These are phyloP conservation scores for Ammospiza nelsoni DNA, from an alignment of 2,113 vertebrate genomes.

Conservation along the genomic window DNA sequence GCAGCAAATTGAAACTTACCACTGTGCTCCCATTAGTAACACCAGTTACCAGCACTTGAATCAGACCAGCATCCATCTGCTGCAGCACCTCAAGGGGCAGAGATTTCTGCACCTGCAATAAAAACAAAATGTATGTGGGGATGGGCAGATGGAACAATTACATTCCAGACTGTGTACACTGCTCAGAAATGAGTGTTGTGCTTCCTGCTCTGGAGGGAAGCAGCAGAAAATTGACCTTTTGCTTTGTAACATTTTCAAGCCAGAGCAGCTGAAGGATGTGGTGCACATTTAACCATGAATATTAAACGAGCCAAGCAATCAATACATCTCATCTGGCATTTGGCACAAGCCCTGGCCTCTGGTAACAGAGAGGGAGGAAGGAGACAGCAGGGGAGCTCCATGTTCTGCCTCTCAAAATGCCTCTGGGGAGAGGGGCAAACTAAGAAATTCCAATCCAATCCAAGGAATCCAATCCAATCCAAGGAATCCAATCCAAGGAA, in stretches of 20 bases:
- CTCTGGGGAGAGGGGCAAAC: neutral
- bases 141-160: neutral
- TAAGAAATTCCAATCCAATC: neutral
- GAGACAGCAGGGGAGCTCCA: neutral
- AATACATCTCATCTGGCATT: neutral
- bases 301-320: neutral
- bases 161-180: neutral
- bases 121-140: neutral
- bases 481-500: neutral
- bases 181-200: neutral
- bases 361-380: neutral
- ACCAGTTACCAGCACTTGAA: slow-evolving; percentile 73
- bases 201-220: neutral
- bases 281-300: neutral
- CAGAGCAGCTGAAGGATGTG: neutral
- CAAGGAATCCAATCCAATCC: too few relatives aligned
- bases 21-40: slow-evolving; percentile 78
- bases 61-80: slow-evolving; percentile 67
- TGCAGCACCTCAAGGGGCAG: slow-evolving; percentile 57
- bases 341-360: neutral
- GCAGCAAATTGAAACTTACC: slow-evolving; percentile 76
- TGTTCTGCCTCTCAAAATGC: neutral
- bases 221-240: neutral
- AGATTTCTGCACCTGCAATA: slow-evolving; percentile 73
- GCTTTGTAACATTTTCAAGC: neutral